Percentiles rank a stretch among this genome's conserved stretches.
These are phyloP conservation scores for Hirudinaria manillensis DNA, from an alignment of 2,888 invertebrate species.

Conservation along the genomic window DNA sequence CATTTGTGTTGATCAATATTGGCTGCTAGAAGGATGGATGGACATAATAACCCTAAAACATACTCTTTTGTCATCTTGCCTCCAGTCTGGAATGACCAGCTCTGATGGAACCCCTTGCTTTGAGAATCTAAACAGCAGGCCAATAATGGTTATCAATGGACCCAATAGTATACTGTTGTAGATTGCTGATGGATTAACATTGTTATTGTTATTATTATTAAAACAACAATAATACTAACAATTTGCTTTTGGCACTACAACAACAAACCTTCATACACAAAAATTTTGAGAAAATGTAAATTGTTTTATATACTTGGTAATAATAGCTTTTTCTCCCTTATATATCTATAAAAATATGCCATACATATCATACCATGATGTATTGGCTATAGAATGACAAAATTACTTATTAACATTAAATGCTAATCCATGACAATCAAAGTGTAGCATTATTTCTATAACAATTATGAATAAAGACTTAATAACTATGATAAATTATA, in stretches of 20 bases:
- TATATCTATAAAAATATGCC: too few species aligned
- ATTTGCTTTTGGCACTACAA: too few species aligned
- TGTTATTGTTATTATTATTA: neutral
- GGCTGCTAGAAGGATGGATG: too few species aligned
- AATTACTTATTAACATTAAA: too few species aligned
- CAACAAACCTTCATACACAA: too few species aligned
- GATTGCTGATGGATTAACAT: neutral
- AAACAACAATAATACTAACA: neutral
- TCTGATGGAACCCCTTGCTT: neutral
- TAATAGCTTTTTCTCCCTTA: too few species aligned
- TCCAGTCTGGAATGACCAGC: slow-evolving; percentile 29
- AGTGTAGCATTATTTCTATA: too few species aligned
- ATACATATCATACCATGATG: too few species aligned
- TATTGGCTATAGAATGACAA: too few species aligned
- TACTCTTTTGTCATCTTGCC: neutral
- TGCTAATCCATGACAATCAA: too few species aligned
- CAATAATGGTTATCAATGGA: slow-evolving; percentile 15
- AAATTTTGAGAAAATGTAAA: too few species aligned
- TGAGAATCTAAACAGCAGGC: slow-evolving; percentile 9
- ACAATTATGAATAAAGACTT: neutral
- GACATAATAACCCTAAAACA: neutral
- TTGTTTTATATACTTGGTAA: too few species aligned
- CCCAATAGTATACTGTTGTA: slow-evolving; percentile 13
- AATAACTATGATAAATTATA: neutral
- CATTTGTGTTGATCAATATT: neutral